Conservation (phyloP, 2,797 vertebrate genomes). For the Xenentodon cancila region DNA sequence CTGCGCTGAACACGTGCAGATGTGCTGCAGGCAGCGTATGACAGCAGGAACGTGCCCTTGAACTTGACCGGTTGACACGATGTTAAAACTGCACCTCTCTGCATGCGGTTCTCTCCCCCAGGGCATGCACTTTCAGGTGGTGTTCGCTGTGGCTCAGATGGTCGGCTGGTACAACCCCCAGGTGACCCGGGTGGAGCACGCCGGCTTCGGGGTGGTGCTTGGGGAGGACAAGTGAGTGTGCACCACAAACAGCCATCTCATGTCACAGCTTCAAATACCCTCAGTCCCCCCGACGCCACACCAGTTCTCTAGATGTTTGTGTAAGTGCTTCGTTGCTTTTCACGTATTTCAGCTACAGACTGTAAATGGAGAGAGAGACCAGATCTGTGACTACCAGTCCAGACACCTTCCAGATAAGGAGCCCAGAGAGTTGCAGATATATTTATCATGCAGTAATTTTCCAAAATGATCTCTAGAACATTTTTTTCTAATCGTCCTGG, state of each 20-base stretch:
- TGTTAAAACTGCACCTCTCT: neutral
- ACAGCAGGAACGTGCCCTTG: neutral
- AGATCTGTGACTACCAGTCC: too few species aligned
- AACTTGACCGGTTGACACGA: neutral
- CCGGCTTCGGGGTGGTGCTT: conserved; percentile 94
- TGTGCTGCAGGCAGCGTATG: neutral
- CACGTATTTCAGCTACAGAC: too few species aligned
- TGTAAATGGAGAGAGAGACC: too few species aligned
- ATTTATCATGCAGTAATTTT: too few species aligned
- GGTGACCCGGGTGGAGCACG: conserved; percentile 90
- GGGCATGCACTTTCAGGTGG: conserved; percentile 89
- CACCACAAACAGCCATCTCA: neutral
- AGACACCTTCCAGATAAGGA: too few species aligned
- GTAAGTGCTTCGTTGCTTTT: too few species aligned
- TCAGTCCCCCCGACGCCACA: too few species aligned
- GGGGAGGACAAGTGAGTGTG: conserved; percentile 75
- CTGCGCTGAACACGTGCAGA: too few species aligned
- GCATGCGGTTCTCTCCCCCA: conserved; percentile 45
- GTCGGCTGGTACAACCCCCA: conserved; percentile 95
- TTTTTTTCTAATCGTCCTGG: too few species aligned
- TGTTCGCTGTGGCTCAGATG: conserved; percentile 91
- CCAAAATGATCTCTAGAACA: too few species aligned
- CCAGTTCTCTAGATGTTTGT: too few species aligned
- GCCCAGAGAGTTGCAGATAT: too few species aligned
- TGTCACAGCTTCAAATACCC: neutral